phyloP scores from a whole-genome alignment of 1,140 invertebrate species.

The Pseudomyrmex sp. region DNA sequence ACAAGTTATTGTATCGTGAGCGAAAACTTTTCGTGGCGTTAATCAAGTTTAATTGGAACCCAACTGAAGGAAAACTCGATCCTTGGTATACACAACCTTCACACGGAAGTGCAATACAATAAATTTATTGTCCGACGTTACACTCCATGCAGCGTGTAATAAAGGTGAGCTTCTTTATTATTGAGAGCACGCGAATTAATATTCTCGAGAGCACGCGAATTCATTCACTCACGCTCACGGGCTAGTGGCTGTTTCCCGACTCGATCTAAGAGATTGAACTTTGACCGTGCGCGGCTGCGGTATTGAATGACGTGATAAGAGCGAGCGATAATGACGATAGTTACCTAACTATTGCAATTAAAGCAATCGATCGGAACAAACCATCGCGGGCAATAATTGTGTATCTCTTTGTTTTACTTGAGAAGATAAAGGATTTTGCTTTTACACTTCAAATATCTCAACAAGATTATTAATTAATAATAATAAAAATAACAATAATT shows the following conservation, averaged over 20 bases:
- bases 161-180: neutral
- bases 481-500: neutral
- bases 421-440: neutral
- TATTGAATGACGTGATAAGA: conserved; percentile 42
- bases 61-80: conserved; percentile 25
- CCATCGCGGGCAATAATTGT: neutral
- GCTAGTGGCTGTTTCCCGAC: conserved; percentile 27
- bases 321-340: conserved; percentile 53
- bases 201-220: conserved; percentile 25
- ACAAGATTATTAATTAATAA: neutral
- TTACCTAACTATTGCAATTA: neutral
- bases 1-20: conserved; percentile 7
- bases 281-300: conserved; percentile 31
- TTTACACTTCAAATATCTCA: neutral
- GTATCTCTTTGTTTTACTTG: neutral
- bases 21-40: conserved; percentile 26
- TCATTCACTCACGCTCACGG: conserved; percentile 51
- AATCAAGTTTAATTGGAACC: conserved; percentile 37
- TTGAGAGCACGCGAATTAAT: conserved; percentile 31
- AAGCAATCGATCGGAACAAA: neutral
- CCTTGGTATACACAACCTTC: neutral
- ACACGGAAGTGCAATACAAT: neutral
- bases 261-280: conserved; percentile 42
- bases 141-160: neutral
- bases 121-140: conserved; percentile 32